A percentile compares a stretch with the other conserved stretches of the same genome.
Conservation (phyloP, 64 coral and sea anemone species). For the Stichodactyla helianthus region DNA sequence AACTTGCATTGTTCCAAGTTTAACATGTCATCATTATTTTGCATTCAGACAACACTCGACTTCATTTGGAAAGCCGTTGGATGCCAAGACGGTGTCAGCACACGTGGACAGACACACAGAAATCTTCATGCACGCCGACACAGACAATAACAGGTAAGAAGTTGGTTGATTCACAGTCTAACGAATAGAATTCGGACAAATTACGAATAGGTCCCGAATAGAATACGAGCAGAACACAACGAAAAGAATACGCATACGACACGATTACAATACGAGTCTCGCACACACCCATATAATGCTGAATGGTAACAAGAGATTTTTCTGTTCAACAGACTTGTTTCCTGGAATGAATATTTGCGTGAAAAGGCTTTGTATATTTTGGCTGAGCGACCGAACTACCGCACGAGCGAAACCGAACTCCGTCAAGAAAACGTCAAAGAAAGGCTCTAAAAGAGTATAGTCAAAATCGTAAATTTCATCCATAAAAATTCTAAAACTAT, state of each 20-base stretch:
- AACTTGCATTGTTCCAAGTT: no score
- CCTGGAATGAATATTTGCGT: slow-evolving; percentile 78
- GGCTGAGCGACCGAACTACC: slow-evolving; percentile 64
- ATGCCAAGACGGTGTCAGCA: slow-evolving; percentile 58
- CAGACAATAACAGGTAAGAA: slow-evolving; percentile 74
- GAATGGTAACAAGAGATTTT: neutral
- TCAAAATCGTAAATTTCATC: neutral
- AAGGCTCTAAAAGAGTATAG: neutral
- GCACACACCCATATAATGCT: no score
- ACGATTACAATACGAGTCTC: no score
- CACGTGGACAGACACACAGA: slow-evolving; percentile 83
- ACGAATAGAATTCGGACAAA: no score
- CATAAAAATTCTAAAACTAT: no score
- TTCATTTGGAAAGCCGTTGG: slow-evolving; percentile 68
- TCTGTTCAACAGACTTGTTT: slow-evolving; percentile 44
- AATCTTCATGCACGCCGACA: slow-evolving; percentile 91
- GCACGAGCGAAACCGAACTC: neutral
- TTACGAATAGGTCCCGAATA: no score
- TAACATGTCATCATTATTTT: neutral
- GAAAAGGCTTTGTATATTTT: slow-evolving; percentile 75
- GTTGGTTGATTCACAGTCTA: neutral
- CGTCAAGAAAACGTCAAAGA: neutral
- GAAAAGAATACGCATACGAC: no score
- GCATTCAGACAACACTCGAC: neutral
- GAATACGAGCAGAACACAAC: no score